Base-by-base conservation (phyloP, 1,140 invertebrate genomes). In the Penaeus chinensis region DNA sequence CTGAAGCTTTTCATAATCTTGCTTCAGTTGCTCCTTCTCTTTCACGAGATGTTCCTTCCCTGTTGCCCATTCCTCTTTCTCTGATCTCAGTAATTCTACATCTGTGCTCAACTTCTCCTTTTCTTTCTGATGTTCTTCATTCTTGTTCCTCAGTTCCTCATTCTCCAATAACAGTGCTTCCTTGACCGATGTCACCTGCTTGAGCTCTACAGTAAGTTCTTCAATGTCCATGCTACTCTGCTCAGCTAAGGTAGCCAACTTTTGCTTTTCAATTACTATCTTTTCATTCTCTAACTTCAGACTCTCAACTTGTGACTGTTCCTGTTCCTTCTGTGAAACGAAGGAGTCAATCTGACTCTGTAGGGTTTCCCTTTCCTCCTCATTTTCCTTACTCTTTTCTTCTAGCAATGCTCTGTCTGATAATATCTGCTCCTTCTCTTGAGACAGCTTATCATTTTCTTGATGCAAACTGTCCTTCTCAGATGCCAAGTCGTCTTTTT, bases 191-290 rank as follows among this genome's bases (percentile, higher is more conserved):
- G 65, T 69, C 22, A 83, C 20, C 32, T 83, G 27, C 32, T 71
- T n/a, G 27, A 83, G 66, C n/a, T 66, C 71, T 3, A 16, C 37
- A 24, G 66, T 37, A 27, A 83, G 81, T 2, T 42, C 81, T n/a
- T 83, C 81, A 42, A 83, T 83, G n/a, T 71, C 81, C 65, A 83
- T 71, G n/a, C 71, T 66, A 60, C 60, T 69, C 42, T 71, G 65
- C 60, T 83, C 81, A 63, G 71, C 65, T 47, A 42, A 54, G 42
- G 20, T 54, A 71, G 66, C 71, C n/a, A 47, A 42, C 63, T 83
- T 20, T 20, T 71, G 65, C 27, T 71, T 54, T 27, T 83, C 60
- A 71, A 71, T 19, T 22, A 16, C 27, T 3, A 83, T 19, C 27
- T 69, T 62, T 13, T 83, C 81, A 24, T 83, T 83, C 60, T 83